Conservation (phyloP, 2,113 vertebrate species). For the Balaenoptera acutorostrata region DNA sequence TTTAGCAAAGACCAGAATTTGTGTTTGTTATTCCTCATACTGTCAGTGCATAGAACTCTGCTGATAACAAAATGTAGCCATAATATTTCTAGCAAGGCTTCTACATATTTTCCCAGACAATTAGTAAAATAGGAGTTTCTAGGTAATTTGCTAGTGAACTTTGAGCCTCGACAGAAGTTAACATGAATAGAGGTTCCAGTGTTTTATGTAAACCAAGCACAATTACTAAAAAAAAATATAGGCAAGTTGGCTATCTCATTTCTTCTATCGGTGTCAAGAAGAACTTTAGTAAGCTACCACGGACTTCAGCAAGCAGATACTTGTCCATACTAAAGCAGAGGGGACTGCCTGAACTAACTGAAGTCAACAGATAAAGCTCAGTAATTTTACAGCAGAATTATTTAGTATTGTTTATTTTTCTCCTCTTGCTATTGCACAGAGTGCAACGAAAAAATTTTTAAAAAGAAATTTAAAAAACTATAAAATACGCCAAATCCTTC, state of each 20-base stretch:
- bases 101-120: background rate
- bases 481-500: conserved; percentile 11
- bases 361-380: background rate
- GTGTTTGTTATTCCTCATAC: background rate
- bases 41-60: background rate
- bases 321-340: background rate
- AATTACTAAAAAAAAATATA: background rate
- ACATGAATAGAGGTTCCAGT: background rate
- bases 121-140: background rate
- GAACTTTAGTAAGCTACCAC: background rate
- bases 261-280: background rate
- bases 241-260: background rate
- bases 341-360: background rate
- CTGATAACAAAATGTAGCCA: background rate
- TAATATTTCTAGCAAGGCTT: background rate
- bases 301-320: background rate
- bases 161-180: background rate
- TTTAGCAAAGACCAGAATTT: background rate
- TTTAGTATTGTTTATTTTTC: background rate
- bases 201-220: background rate
- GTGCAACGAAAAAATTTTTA: background rate
- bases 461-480: background rate
- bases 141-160: background rate
- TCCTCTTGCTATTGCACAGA: conserved; percentile 6
- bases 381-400: background rate